phyloP scores from a whole-genome alignment of 1,140 invertebrate genomes.

The Eubasilissa regina region DNA sequence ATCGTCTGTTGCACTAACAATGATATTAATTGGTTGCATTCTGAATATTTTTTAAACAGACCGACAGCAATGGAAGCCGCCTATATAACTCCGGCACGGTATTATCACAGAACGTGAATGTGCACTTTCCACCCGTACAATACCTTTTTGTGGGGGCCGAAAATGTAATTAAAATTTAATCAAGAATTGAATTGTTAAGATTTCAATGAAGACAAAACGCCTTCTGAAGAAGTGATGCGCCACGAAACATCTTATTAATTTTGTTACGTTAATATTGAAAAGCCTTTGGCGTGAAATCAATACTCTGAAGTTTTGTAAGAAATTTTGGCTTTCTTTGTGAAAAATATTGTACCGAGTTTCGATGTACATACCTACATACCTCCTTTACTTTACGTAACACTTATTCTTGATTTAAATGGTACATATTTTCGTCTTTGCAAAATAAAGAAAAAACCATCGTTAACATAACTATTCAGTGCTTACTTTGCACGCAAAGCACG shows the following conservation, averaged over 20 bases:
- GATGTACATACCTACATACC: neutral
- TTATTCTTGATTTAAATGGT: neutral
- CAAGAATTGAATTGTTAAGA: constrained; percentile 53
- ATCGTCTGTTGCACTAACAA: constrained; percentile 54
- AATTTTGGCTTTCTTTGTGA: neutral
- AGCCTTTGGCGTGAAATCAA: constrained; percentile 13
- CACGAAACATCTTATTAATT: constrained; percentile 26
- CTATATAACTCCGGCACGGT: constrained; percentile 38
- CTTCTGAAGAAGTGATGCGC: constrained; percentile 37
- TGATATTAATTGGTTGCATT: constrained; percentile 61
- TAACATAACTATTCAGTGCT: neutral
- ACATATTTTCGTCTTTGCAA: neutral
- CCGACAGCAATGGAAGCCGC: constrained; percentile 50
- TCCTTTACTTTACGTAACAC: neutral
- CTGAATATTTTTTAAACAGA: constrained; percentile 58
- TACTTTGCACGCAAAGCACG: neutral
- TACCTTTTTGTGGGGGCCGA: constrained; percentile 53
- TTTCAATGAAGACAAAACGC: constrained; percentile 46
- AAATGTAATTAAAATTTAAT: constrained; percentile 59
- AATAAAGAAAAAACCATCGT: neutral
- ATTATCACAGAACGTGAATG: constrained; percentile 56
- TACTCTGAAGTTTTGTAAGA: neutral
- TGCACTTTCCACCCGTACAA: constrained; percentile 55
- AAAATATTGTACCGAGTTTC: neutral
- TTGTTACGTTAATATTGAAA: constrained; percentile 26